phyloP scores from a whole-genome alignment of 2,888 invertebrate species.

The Pammene fasciana region DNA sequence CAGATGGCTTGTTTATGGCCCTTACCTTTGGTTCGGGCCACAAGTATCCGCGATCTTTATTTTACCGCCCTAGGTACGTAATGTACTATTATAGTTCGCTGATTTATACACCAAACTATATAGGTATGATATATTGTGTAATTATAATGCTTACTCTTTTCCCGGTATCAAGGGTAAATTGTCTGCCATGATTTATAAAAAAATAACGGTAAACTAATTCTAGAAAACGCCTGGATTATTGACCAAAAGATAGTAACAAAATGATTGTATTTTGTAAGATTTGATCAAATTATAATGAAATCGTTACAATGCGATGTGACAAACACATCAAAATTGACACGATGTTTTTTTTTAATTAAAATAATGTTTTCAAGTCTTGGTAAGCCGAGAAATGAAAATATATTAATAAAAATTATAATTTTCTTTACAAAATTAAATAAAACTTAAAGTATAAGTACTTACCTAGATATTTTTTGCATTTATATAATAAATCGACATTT shows the following conservation, averaged over 20 bases:
- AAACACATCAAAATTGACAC: not conserved
- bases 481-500: too few species aligned
- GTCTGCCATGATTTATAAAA: conserved; percentile 23
- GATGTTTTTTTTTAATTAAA: not conserved
- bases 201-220: not conserved
- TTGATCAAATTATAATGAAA: not conserved
- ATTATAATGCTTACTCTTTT: conserved; percentile 16
- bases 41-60: too few species aligned
- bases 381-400: too few species aligned
- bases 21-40: too few species aligned
- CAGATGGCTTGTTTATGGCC: too few species aligned
- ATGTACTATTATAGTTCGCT: too few species aligned
- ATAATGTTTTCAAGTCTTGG: not conserved
- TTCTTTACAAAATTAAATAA: too few species aligned
- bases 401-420: too few species aligned
- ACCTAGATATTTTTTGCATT: too few species aligned
- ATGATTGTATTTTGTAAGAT: not conserved
- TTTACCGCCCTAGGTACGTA: too few species aligned
- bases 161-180: conserved; percentile 35
- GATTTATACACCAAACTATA: too few species aligned
- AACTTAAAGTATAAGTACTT: too few species aligned
- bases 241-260: not conserved
- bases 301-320: not conserved
- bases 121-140: not conserved
- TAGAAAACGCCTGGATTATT: not conserved